phyloP scores from a whole-genome alignment of 2,888 invertebrate species.

The Hymenopus coronatus region DNA sequence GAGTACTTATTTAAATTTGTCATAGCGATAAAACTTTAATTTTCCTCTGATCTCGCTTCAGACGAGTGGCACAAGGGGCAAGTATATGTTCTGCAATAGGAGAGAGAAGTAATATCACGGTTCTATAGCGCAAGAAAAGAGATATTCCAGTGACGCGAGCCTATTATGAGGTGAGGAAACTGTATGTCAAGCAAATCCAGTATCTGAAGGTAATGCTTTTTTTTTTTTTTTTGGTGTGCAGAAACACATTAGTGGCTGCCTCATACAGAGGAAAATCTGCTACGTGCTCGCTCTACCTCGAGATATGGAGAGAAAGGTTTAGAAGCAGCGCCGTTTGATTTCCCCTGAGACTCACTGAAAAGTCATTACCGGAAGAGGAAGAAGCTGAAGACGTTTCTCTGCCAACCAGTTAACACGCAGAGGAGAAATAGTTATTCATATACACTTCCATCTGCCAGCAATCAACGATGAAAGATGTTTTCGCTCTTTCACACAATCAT shows the following conservation, averaged over 20 bases:
- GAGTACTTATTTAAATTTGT: too few relatives aligned
- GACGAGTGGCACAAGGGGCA: too few relatives aligned
- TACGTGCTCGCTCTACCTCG: not conserved
- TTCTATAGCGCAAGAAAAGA: not conserved
- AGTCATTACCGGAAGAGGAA: not conserved
- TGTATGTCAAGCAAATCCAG: not conserved
- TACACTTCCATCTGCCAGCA: not conserved
- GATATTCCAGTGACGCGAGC: not conserved
- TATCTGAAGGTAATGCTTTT: not conserved
- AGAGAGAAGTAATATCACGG: not conserved
- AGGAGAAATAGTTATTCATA: not conserved
- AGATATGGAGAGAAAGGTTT: not conserved
- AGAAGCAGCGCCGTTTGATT: not conserved
- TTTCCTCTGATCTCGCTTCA: too few relatives aligned
- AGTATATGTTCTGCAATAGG: not conserved
- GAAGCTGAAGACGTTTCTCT: not conserved
- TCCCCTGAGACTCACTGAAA: conserved; percentile 10
- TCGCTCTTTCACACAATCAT: not conserved
- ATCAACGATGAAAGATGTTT: not conserved
- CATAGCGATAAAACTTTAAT: too few relatives aligned
- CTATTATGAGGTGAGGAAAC: not conserved
- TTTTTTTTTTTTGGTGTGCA: not conserved
- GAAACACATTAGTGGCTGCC: not conserved
- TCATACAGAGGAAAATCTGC: not conserved
- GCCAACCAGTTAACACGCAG: not conserved